Percentiles rank a stretch among this genome's conserved stretches.
These are phyloP conservation scores for Bradypus variegatus DNA, from an alignment of 2,797 vertebrate genomes.

Conservation along the genomic window DNA sequence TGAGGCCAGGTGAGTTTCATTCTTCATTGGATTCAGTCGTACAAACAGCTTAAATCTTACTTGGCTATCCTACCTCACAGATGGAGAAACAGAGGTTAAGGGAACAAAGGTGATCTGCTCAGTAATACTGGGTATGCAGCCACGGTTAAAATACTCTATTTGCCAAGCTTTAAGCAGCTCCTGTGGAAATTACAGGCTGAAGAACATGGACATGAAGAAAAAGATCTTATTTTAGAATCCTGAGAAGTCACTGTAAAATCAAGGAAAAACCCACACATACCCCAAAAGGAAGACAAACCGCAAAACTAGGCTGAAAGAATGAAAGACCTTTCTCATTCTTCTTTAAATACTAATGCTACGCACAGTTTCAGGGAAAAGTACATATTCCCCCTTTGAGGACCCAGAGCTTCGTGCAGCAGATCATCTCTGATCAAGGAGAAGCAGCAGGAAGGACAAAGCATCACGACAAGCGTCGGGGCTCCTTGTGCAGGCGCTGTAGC, in stretches of 20 bases:
- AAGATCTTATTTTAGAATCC: conserved; percentile 6
- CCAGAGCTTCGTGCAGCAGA: neutral
- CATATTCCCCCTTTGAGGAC: neutral
- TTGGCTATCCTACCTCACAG: neutral
- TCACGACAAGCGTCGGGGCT: neutral
- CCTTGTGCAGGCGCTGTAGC: neutral
- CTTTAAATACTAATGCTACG: neutral
- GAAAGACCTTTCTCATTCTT: neutral
- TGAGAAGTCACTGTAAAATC: conserved; percentile 5
- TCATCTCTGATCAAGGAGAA: neutral
- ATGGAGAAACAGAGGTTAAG: neutral
- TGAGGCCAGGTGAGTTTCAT: neutral
- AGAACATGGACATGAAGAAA: neutral
- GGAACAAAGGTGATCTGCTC: neutral
- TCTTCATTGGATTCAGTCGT: neutral
- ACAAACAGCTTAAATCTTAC: neutral
- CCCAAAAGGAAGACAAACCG: conserved; percentile 20
- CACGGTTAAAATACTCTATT: neutral
- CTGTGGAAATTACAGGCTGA: neutral
- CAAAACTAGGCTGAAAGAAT: neutral
- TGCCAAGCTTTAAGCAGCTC: neutral
- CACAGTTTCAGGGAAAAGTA: neutral
- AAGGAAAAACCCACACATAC: neutral
- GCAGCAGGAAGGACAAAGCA: neutral
- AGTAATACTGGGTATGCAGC: neutral